Percentiles rank a stretch among this genome's conserved stretches.
Conservation (phyloP, 2,797 vertebrate species). For the Poecilia gillii region DNA sequence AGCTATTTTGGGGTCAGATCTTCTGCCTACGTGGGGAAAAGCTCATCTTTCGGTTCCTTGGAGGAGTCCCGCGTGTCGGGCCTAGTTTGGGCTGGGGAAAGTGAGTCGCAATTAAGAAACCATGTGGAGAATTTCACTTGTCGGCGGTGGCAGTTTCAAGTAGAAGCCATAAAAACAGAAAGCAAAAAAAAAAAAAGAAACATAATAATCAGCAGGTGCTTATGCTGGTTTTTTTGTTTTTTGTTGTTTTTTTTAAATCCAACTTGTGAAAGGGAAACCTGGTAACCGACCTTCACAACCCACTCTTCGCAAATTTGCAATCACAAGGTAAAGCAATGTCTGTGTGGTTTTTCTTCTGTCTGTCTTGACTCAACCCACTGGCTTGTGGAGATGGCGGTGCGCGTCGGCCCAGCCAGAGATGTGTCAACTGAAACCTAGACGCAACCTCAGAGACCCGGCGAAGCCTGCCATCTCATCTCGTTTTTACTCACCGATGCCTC, state of each 20-base stretch:
- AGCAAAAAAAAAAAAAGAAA: too few relatives aligned
- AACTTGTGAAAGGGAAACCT: constrained; percentile 17
- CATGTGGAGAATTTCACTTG: neutral
- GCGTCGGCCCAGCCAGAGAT: constrained; percentile 37
- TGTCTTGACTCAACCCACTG: constrained; percentile 56
- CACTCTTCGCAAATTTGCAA: constrained; percentile 49
- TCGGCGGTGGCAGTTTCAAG: neutral
- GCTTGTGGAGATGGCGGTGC: constrained; percentile 65
- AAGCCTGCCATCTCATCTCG: constrained; percentile 48
- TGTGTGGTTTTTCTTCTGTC: constrained; percentile 59
- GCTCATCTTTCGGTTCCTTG: constrained; percentile 52
- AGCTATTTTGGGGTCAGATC: constrained; percentile 55
- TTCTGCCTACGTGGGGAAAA: constrained; percentile 56
- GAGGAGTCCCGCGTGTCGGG: constrained; percentile 25
- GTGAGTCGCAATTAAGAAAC: constrained; percentile 3
- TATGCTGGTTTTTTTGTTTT: constrained; percentile 11
- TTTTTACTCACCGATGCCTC: constrained; percentile 51
- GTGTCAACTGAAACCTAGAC: constrained; percentile 72
- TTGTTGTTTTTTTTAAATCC: neutral
- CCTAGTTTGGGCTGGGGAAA: neutral
- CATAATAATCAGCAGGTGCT: neutral
- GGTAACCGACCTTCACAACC: constrained; percentile 2
- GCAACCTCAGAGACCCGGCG: constrained; percentile 70
- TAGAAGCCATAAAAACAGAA: neutral
- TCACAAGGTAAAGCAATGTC: constrained; percentile 49